phyloP scores from a whole-genome alignment of 2,113 vertebrate genomes.

The Nothocercus julius region DNA sequence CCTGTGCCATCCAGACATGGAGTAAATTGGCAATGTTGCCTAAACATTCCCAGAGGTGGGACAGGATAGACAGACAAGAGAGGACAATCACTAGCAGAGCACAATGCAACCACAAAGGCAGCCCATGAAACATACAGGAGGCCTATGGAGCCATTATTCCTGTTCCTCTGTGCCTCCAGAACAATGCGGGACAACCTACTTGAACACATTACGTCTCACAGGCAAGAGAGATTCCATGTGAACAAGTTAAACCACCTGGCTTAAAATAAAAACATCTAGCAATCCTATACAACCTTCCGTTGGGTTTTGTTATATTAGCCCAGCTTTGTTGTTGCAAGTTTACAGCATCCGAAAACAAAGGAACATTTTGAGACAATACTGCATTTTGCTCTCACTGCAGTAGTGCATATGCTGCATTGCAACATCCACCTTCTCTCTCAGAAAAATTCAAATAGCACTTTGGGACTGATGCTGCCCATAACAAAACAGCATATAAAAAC shows the following conservation, averaged over 20 bases:
- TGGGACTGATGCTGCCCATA: not conserved
- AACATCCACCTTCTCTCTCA: not conserved
- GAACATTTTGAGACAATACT: not conserved
- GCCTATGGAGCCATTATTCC: not conserved
- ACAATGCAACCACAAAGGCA: not conserved
- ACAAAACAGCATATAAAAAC: not conserved
- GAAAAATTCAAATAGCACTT: not conserved
- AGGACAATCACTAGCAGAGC: not conserved
- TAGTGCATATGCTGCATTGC: not conserved
- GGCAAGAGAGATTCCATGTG: not conserved
- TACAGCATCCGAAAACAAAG: not conserved
- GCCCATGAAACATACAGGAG: not conserved
- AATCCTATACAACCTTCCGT: not conserved
- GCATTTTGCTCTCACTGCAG: not conserved
- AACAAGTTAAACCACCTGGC: not conserved
- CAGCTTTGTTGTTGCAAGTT: not conserved
- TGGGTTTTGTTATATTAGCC: not conserved
- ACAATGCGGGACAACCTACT: not conserved
- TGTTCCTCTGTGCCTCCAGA: not conserved
- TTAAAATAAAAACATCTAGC: not conserved
- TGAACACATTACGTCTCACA: not conserved
- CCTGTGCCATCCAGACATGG: not conserved
- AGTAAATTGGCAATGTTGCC: not conserved
- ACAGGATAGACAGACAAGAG: accelerated
- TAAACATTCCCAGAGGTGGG: not conserved